Evolutionary conservation across 2,888 invertebrate species (phyloP), one percentile per base, ranked within the genome.

Genomic region (Epirrhoe alternata): DNA sequence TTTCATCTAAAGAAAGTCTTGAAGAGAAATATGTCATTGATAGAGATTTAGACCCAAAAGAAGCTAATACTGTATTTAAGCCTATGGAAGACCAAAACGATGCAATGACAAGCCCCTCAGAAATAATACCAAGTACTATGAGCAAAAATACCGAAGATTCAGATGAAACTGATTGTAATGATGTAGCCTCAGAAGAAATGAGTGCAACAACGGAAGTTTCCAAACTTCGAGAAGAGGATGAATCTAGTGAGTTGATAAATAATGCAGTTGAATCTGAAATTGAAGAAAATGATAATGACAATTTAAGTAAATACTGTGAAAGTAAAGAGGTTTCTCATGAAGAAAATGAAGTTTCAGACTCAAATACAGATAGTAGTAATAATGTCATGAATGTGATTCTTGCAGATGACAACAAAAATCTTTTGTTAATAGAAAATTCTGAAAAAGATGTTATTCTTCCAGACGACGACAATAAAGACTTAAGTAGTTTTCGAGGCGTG

Each of bases 321-420:
- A 33, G 47, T 42, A 45, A 58, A 30, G 63, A 54, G 38, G 64
- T 33, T 35, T 35, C 14, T 45, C 53, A 56, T 4, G 31, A 31
- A 14, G 52, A 16, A 45, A 50, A 64, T 45, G 56, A 61, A n/a
- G 24, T 4, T 17, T 61, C 38, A 51, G 68, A 76, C 56, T 67
- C 62, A 14, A 63, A 71, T 4, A 69, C 58, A 38, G 65, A 71
- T 53, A 61, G 71, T 42, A 70, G 70, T 60, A 69, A 71, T 51
- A 62, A 45, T 5, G 24, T 47, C 33, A 12, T n/a, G 45, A 50
- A 54, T 51, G n/a, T 38, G 6, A 51, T 35, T 58, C 14, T 45
- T 45, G 47, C 17, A 7, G 45, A 51, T 0, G 52, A 66, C 6
- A 59, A 7, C 31, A 7, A 50, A 50, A 33, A 64, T 7, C 24